A percentile compares a stretch with the other conserved stretches of the same genome.
phyloP scores from a whole-genome alignment of 1,140 invertebrate genomes.

The Aethina tumida region DNA sequence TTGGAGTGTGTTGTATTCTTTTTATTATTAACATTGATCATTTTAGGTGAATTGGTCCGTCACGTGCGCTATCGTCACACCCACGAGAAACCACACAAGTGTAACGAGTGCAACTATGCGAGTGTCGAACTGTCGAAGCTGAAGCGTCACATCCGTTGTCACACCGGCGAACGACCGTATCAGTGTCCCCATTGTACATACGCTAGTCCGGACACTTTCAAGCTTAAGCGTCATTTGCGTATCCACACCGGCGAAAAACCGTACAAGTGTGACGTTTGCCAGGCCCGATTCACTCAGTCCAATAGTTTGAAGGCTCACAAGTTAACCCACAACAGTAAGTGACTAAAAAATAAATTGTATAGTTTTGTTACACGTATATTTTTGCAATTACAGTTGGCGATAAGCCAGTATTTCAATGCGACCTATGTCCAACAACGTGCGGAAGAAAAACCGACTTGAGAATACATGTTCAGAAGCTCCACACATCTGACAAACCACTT shows the following conservation, averaged over 20 bases:
- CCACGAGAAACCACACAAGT: constrained; percentile 92
- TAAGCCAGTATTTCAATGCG: constrained; percentile 92
- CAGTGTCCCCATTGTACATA: constrained; percentile 95
- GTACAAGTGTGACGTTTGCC: constrained; percentile 89
- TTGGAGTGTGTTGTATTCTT: background rate
- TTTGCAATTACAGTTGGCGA: constrained; percentile 63
- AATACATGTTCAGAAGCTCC: constrained; percentile 93
- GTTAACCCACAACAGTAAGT: constrained; percentile 83
- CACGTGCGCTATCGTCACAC: constrained; percentile 90
- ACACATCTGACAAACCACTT: constrained; percentile 85
- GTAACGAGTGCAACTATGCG: constrained; percentile 89
- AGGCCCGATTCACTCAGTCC: constrained; percentile 88
- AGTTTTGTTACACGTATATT: constrained; percentile 5
- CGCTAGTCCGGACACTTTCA: constrained; percentile 95
- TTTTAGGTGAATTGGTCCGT: constrained; percentile 76
- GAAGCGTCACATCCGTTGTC: constrained; percentile 86
- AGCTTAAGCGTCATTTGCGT: constrained; percentile 87
- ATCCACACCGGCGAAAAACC: constrained; percentile 91
- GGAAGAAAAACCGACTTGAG: constrained; percentile 93
- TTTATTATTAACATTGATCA: background rate
- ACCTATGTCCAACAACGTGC: constrained; percentile 92
- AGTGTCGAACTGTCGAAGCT: constrained; percentile 90
- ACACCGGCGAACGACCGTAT: constrained; percentile 78
- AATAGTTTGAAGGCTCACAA: constrained; percentile 93
- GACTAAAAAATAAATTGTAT: background rate